Conservation (phyloP, 2,797 vertebrate species). For the Leptodactylus fallax region DNA sequence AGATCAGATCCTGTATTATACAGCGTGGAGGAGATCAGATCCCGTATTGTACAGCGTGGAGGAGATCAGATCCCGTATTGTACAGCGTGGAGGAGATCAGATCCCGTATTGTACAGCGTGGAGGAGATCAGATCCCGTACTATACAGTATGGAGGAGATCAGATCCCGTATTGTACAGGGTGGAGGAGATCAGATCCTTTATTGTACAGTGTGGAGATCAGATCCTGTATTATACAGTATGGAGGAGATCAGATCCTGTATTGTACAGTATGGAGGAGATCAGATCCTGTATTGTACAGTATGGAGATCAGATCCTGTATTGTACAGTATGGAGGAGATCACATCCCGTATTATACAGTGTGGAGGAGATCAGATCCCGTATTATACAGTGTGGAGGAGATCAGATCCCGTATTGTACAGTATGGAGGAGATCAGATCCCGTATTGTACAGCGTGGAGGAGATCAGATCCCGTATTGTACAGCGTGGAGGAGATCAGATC, state of each 20-base stretch:
- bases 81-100: neutral
- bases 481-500: neutral
- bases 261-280: too few relatives aligned
- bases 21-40: too few relatives aligned
- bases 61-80: neutral
- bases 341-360: neutral
- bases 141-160: too few relatives aligned
- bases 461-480: neutral
- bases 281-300: neutral
- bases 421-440: neutral
- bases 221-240: neutral
- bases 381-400: too few relatives aligned
- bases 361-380: neutral
- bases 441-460: neutral
- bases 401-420: neutral
- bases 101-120: neutral
- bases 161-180: neutral
- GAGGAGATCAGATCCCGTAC: neutral
- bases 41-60: neutral
- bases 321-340: too few relatives aligned
- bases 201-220: neutral
- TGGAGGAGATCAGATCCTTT: neutral
- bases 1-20: neutral
- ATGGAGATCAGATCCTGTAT: neutral
- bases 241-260: neutral